Evolutionary conservation across 2,888 invertebrate genomes (phyloP), one percentile per base, ranked within the genome.

Genomic region (Nemotelus pantherinus): DNA sequence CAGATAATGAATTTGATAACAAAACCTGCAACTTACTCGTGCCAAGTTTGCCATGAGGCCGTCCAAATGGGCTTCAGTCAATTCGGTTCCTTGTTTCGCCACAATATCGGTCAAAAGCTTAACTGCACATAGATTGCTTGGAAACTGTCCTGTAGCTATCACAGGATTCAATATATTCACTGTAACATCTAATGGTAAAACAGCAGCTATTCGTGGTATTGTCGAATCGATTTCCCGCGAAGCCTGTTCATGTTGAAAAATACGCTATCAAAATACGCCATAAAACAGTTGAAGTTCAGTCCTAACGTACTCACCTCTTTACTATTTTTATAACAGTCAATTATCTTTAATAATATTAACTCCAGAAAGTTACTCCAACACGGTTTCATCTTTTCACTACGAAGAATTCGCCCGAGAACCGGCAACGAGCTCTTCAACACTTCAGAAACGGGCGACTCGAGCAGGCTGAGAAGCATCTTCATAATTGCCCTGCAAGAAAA

Each of bases 351-450:
- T 77, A 97, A 92, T 57, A 98, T 93, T 77, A 98, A 90, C 89
- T 99, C 98, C 77, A 95, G 93, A 88, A 95, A 98, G 83, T 93
- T 93, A 81, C 92, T 91, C 91, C 98, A 97, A 82, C 93, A 92
- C 78, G 92, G 89, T 63, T 94, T 89, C 82, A 95, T 90, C 84
- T 93, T 91, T 55, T 92, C 90, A 76, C 94, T 92, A 80, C 94
- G 92, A 82, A 97, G 91, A 84, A 98, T 92, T 88, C 96, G 96
- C 79, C 94, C 91, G 63, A 98, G 89, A 41, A 94, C 94, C 83
- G 93, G 92, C 74, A 97, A 90, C 0, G 95, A 94, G 79, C 93
- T 90, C 0, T 93, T 91, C 67, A 95, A 91, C 3, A 94, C 92
- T 50, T 92, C 91, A 82, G 91, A 82, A n/a, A 84, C 81, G 77